phyloP scores from a whole-genome alignment of 1,140 invertebrate species.

The Mycetomoellerius zeteki region DNA sequence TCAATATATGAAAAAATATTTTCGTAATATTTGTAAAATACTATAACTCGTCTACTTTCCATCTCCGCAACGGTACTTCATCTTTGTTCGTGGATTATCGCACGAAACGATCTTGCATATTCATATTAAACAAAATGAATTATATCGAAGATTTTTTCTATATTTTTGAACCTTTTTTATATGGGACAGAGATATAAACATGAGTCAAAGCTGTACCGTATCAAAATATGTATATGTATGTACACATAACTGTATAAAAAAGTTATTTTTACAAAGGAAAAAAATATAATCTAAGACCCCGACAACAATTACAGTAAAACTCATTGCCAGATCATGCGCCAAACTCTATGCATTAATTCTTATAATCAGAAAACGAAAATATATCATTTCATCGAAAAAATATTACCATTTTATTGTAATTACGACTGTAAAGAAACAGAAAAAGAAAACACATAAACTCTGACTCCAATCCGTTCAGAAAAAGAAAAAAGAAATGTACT shows the following conservation, averaged over 20 bases:
- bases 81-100: background rate
- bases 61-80: background rate
- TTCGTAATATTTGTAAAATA: conserved; percentile 42
- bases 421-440: background rate
- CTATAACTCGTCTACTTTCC: conserved; percentile 14
- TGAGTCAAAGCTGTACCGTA: conserved; percentile 21
- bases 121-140: background rate
- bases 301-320: background rate
- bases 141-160: background rate
- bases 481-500: conserved; percentile 20
- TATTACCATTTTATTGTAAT: background rate
- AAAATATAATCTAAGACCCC: background rate
- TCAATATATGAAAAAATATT: conserved; percentile 34
- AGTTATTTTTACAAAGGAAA: background rate
- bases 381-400: background rate
- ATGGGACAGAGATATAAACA: conserved; percentile 12
- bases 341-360: background rate
- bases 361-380: background rate
- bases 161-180: conserved; percentile 19
- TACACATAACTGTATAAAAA: conserved; percentile 32
- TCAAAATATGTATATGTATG: conserved; percentile 18
- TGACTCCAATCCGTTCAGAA: background rate
- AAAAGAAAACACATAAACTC: background rate
- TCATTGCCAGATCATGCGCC: background rate
- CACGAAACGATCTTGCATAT: background rate